phyloP scores from a whole-genome alignment of 2,113 vertebrate species.

The Rhinolophus sinicus region DNA sequence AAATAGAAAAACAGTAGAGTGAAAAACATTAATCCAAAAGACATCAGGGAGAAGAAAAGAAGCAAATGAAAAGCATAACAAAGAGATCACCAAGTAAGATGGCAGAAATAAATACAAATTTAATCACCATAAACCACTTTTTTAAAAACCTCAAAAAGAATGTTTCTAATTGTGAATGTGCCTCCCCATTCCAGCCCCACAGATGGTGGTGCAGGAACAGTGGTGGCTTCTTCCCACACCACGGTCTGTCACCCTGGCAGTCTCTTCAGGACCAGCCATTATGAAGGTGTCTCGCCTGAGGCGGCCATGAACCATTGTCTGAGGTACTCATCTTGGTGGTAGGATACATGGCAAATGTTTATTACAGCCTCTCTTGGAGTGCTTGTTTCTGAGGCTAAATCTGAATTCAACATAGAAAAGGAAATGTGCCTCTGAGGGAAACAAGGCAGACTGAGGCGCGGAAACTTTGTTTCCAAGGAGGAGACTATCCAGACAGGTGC shows the following conservation, averaged over 20 bases:
- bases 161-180: not conserved
- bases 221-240: not conserved
- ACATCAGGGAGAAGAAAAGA: not conserved
- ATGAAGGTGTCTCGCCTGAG: not conserved
- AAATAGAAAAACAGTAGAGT: not conserved
- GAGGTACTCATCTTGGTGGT: not conserved
- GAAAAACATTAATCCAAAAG: not conserved
- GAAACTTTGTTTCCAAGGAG: slow-evolving; percentile 48
- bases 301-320: rapidly evolving
- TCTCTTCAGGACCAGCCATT: not conserved
- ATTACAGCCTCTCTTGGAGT: not conserved
- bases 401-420: not conserved
- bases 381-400: not conserved
- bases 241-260: not conserved
- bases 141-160: not conserved
- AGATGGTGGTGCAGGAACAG: not conserved
- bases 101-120: not conserved
- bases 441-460: not conserved
- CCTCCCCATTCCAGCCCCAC: too few species aligned
- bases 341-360: not conserved
- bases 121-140: not conserved
- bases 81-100: not conserved
- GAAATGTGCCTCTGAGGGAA: slow-evolving; percentile 43
- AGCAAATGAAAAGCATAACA: not conserved
- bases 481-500: not conserved